Conservation (phyloP, 1,140 invertebrate species). For the Meloidogyne chitwoodi region DNA sequence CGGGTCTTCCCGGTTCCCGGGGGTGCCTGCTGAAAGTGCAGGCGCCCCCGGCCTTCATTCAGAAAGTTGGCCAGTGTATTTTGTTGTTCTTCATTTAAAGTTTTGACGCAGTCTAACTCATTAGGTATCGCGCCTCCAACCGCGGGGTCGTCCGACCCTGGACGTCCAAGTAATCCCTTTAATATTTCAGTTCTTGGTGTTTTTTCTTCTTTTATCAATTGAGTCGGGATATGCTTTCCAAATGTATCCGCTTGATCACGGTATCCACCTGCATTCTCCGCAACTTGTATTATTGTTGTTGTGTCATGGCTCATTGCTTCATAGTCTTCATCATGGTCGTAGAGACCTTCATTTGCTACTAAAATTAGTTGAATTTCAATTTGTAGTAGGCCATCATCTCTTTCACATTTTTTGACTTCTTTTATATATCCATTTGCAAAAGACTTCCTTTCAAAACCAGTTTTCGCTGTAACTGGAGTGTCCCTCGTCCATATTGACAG, state of each 20-base stretch:
- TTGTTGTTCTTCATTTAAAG: neutral
- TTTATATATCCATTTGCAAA: neutral
- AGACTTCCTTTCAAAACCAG: neutral
- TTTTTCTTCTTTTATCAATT: neutral
- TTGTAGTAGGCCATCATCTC: neutral
- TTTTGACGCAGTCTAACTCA: neutral
- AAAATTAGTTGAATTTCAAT: neutral
- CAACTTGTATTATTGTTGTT: neutral
- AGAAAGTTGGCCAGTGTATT: neutral
- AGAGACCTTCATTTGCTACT: neutral
- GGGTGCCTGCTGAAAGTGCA: no score
- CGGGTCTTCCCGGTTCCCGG: neutral
- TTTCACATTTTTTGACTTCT: neutral
- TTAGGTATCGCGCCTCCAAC: neutral
- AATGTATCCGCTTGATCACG: neutral
- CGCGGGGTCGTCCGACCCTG: neutral
- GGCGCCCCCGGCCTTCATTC: neutral
- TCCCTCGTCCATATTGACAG: neutral
- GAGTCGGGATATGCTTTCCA: neutral
- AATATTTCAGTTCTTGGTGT: neutral
- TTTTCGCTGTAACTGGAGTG: neutral
- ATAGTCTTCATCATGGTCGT: neutral
- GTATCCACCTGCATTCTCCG: neutral
- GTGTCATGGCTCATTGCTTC: neutral
- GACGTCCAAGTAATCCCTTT: neutral